These are phyloP conservation scores for Vanessa tameamea DNA, from an alignment of 1,140 invertebrate species.

Conservation along the genomic window DNA sequence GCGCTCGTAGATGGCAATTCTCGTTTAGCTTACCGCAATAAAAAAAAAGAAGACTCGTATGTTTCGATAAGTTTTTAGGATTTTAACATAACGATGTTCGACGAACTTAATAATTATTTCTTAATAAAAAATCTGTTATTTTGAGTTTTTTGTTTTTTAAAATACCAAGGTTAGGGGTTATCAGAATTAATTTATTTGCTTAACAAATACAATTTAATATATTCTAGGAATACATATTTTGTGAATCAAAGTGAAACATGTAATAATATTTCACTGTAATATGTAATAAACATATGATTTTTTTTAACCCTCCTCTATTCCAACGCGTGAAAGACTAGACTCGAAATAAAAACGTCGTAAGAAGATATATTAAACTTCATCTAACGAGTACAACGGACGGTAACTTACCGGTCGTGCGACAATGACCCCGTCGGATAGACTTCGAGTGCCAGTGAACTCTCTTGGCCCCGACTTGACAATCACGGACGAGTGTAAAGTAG, in stretches of 20 bases:
- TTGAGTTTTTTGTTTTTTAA: no score
- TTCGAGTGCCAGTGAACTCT: constrained; percentile 57
- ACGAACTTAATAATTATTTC: no score
- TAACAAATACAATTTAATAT: no score
- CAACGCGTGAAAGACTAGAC: neutral
- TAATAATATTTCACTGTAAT: no score
- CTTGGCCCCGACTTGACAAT: constrained; percentile 48
- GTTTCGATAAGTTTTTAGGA: no score
- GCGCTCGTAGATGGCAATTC: no score
- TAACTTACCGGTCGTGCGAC: constrained; percentile 52
- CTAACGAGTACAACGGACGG: constrained; percentile 21
- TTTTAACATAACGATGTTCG: no score
- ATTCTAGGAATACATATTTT: no score
- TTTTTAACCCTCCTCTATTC: neutral
- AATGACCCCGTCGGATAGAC: constrained; percentile 52
- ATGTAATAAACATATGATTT: neutral
- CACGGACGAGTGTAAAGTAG: constrained; percentile 44
- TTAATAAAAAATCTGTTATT: no score
- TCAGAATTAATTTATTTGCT: neutral
- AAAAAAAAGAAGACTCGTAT: no score
- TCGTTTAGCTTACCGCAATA: no score
- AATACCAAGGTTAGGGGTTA: neutral
- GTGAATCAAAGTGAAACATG: neutral
- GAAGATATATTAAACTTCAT: constrained; percentile 4
- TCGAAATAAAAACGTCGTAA: constrained; percentile 13